Evolutionary conservation across 2,888 invertebrate genomes (phyloP).

Genomic region (Eudasyphora cyanicolor): DNA sequence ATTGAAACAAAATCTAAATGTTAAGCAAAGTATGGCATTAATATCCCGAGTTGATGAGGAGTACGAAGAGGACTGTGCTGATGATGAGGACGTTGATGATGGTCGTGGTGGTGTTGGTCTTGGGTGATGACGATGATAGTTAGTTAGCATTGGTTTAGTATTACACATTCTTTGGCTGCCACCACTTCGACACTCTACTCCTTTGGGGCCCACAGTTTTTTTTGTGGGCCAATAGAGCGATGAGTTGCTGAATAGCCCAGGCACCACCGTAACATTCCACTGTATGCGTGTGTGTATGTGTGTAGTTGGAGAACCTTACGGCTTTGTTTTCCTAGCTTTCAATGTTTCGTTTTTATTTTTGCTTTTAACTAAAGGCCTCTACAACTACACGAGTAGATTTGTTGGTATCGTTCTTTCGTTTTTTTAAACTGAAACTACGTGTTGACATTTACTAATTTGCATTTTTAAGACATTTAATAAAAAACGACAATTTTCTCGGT

Average conservation of each 20-base stretch:
- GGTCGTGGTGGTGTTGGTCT: background rate
- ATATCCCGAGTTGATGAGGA: background rate
- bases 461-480: slow-evolving; percentile 57
- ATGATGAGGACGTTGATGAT: background rate
- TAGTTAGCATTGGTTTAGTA: background rate
- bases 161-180: background rate
- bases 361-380: background rate
- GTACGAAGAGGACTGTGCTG: background rate
- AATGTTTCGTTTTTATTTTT: background rate
- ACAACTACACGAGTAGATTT: background rate
- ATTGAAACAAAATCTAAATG: slow-evolving; percentile 25
- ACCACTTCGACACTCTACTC: too few species aligned
- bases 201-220: background rate
- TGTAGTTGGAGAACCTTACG: background rate
- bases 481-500: background rate
- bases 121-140: background rate
- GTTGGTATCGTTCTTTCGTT: background rate
- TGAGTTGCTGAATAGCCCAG: too few species aligned
- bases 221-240: background rate
- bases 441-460: slow-evolving; percentile 56
- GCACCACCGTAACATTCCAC: too few species aligned
- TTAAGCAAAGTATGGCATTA: slow-evolving; percentile 18
- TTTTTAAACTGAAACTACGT: slow-evolving; percentile 37
- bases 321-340: slow-evolving; percentile 2
- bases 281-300: background rate